Evolutionary conservation across 2,113 vertebrate species (phyloP), one percentile per base, ranked within the genome.

Genomic region (Chauna torquata): DNA sequence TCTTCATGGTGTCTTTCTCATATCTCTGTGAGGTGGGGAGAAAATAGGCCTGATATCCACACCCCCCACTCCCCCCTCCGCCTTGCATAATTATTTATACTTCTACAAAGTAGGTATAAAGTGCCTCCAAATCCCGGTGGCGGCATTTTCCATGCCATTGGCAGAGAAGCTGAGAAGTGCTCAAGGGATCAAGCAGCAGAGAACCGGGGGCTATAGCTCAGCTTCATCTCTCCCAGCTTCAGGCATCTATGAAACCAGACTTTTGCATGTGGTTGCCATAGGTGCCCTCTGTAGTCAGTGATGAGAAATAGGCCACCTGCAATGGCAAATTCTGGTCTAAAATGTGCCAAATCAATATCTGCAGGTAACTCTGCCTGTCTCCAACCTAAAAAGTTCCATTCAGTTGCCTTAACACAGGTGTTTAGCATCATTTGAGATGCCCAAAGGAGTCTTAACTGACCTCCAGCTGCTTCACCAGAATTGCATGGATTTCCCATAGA

Each of bases 21-120:
- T 80, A 40, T 17, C 44, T 92, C 62, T 80, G 32, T 44, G 49
- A 83, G 75, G 85, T 1, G 4, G 50, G 19, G n/a, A 88, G n/a
- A 77, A 96, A 95, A 85, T 28, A 87, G 58, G 18, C 44, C 62
- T 88, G 42, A 87, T 93, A n/a, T n/a, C n/a, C n/a, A n/a, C n/a
- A n/a, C n/a, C n/a, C n/a, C n/a, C n/a, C n/a, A n/a, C n/a, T n/a
- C 83, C 68, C 16, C 36, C 28, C 58, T 18, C 32, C 36, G 8
- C 28, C 68, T 79, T 94, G n/a, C 45, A 49, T 91, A 84, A 79
- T 87, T 94, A 91, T 79, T 96, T 92, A 44, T 69, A 15, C 16
- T 71, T 69, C 34, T 94, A 25, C 52, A 74, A 82, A 86, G 28
- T 32, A 57, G 74, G 54, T 93, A 57, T n/a, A 17, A 83, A 87